phyloP scores from a whole-genome alignment of 2,888 invertebrate species.

The Thera britannica region DNA sequence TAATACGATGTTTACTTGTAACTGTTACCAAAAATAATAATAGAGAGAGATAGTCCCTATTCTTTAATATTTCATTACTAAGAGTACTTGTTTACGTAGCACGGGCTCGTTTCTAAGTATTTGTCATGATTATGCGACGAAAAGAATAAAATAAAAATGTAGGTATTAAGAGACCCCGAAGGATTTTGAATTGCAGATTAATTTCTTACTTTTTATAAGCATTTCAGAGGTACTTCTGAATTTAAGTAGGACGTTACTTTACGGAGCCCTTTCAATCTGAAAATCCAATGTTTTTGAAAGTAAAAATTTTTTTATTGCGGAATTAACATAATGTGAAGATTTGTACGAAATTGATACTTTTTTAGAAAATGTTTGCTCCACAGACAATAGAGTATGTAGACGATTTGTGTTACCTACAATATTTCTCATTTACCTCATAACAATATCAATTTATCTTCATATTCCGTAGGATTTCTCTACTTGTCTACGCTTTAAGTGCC shows the following conservation, averaged over 20 bases:
- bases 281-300: constrained; percentile 48
- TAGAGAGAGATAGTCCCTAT: constrained; percentile 8
- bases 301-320: constrained; percentile 16
- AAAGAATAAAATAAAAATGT: constrained; percentile 55
- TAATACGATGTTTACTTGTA: not conserved
- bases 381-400: not conserved
- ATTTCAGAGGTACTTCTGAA: constrained; percentile 65
- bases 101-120: constrained; percentile 44
- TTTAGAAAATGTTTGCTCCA: not conserved
- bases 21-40: not conserved
- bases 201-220: constrained; percentile 74
- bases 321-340: not conserved
- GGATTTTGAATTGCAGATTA: constrained; percentile 76
- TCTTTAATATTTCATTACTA: constrained; percentile 38
- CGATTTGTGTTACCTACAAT: not conserved
- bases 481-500: constrained; percentile 35
- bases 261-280: constrained; percentile 53
- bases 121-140: constrained; percentile 57
- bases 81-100: constrained; percentile 23
- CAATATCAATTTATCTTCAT: constrained; percentile 32
- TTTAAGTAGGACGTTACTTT: constrained; percentile 62
- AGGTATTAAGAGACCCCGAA: constrained; percentile 56
- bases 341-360: not conserved
- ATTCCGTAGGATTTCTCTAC: constrained; percentile 27
- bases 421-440: constrained; percentile 25